Evolutionary conservation across 1,140 invertebrate genomes (phyloP), one percentile per base, ranked within the genome.

Genomic region (Zophobas morio): DNA sequence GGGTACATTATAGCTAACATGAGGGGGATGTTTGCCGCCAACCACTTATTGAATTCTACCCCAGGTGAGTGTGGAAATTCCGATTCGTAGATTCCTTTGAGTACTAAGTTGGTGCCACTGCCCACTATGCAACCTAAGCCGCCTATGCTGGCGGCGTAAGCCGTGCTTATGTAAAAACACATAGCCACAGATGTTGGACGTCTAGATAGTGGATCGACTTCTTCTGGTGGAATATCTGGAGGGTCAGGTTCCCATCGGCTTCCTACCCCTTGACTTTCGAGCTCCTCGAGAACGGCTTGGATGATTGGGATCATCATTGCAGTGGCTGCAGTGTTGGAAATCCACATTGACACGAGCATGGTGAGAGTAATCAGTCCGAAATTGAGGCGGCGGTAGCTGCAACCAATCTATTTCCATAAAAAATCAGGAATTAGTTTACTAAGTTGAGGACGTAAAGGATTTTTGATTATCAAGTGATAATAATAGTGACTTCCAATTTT

Each of bases 281-380:
- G 85, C 78, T 94, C 92, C 79, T 90, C 88, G 0, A 95, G 84
- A 2, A 95, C 91, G 4, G 94, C 94, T 53, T 94, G 90, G 4
- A 94, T 91, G 74, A 96, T 96, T 0, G 95, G 95, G 40, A 94
- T 90, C 93, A 96, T 95, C 93, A 96, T 95, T 1, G 94, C 94
- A 0, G 93, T 94, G 2, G 94, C 92, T 0, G 94, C 94, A 0
- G 94, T 94, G 81, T 96, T 96, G 0, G 93, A 93, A 33, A 96
- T 94, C 94, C 94, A 96, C 93, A 96, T 94, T 0, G 93, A 94
- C 53, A 96, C 88, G 74, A 95, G 92, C 88, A 93, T 94, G 0
- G 94, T 95, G 0, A 94, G 94, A 32, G 89, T 86, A 80, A 94
- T 93, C 4, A 96, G 86, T 0, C 94, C 94, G 72, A 93, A 90